Conservation (phyloP, 2,113 vertebrate species). For the Brachyhypopomus occidentalis region DNA sequence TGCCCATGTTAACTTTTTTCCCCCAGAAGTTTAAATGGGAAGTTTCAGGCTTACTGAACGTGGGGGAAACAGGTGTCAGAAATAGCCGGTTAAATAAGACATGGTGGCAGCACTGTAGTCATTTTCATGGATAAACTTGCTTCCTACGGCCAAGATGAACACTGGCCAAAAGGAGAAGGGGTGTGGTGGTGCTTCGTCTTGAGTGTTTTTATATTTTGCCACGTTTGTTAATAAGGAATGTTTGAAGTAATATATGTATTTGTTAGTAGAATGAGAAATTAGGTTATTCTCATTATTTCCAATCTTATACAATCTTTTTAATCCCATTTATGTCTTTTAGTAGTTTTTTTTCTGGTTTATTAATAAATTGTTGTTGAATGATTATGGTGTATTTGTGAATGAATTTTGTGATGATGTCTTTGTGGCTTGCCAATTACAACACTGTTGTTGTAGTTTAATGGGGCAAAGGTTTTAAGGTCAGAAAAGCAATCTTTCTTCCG, state of each 20-base stretch:
- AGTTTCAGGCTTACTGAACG: too few relatives aligned
- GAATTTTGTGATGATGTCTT: not conserved
- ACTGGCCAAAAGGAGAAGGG: not conserved
- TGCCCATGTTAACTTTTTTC: too few relatives aligned
- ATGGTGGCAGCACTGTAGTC: not conserved
- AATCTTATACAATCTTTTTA: not conserved
- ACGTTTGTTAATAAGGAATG: not conserved
- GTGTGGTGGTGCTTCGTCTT: too few relatives aligned
- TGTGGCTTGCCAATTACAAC: not conserved
- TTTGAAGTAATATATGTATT: not conserved
- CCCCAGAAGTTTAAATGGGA: too few relatives aligned
- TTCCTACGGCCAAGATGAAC: not conserved
- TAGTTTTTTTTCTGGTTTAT: not conserved
- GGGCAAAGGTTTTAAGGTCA: not conserved
- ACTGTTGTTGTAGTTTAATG: not conserved
- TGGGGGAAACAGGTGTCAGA: too few relatives aligned
- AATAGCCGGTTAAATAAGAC: not conserved
- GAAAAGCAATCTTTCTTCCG: not conserved
- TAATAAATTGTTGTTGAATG: constrained; percentile 2
- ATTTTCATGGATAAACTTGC: not conserved
- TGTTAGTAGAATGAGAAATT: not conserved
- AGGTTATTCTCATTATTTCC: not conserved
- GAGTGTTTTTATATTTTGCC: not conserved
- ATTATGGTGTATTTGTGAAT: not conserved
- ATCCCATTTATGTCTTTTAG: not conserved